Conservation (phyloP, 2,888 invertebrate species). For the Drosophila affinis region DNA sequence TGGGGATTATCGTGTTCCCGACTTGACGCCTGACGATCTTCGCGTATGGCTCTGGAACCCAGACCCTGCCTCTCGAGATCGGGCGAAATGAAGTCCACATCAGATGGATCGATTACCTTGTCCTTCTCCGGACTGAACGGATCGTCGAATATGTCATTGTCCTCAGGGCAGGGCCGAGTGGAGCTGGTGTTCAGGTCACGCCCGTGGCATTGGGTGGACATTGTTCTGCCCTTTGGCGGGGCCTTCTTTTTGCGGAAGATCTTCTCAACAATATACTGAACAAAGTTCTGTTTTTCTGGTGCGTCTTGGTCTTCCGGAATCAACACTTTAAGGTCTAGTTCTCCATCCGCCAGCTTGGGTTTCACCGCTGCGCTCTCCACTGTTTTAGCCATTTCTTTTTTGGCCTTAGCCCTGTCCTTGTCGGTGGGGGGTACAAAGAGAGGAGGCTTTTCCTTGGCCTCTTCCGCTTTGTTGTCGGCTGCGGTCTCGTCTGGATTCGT, state of each 20-base stretch:
- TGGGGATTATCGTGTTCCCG: neutral
- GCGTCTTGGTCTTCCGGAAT: neutral
- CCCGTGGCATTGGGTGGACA: conserved; percentile 22
- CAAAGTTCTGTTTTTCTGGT: conserved; percentile 1
- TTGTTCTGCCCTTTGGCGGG: conserved; percentile 2
- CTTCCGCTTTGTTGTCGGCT: neutral
- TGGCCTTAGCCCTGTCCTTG: neutral
- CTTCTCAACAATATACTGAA: conserved; percentile 21
- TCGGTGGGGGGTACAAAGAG: neutral
- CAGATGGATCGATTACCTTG: neutral
- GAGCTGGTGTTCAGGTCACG: conserved; percentile 6
- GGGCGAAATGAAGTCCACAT: conserved; percentile 26
- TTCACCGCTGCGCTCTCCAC: too few species aligned
- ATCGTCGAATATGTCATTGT: neutral
- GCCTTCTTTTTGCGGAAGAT: conserved; percentile 22
- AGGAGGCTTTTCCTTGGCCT: neutral
- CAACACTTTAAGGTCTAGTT: conserved; percentile 24
- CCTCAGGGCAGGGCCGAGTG: neutral
- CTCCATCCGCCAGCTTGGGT: conserved; percentile 26
- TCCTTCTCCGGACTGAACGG: neutral
- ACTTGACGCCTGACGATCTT: neutral
- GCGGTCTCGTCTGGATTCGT: neutral
- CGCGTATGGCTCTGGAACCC: conserved; percentile 8
- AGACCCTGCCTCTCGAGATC: conserved; percentile 15
- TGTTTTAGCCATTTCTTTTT: neutral